Evolutionary conservation across 2,113 vertebrate species (phyloP), one percentile per base, ranked within the genome.

Genomic region (Solea senegalensis): DNA sequence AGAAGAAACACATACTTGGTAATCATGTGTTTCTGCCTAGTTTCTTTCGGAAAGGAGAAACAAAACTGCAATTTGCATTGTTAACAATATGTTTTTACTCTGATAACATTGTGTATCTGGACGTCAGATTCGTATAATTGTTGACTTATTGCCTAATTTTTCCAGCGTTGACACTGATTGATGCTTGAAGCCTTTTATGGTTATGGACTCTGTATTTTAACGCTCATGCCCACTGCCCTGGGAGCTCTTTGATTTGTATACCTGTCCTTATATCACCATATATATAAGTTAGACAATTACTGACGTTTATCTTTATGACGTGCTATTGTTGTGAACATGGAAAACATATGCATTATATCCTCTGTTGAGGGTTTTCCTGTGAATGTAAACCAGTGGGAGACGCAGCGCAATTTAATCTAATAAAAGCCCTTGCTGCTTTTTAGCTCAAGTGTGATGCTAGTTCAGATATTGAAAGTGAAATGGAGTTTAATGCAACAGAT

Each of bases 391-490:
- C 54, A 5, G 4, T 9, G 69, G 46, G 53, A 72, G n/a, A 27
- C 14, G 7, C 16, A 39, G 34, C 15, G 43, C 40, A 15, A 68
- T 78, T 65, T 62, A 53, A 53, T 83, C 67, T 53, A 49, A 60
- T 57, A 58, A 80, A 68, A 71, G 41, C 74, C 50, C 16, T 26
- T n/a, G 69, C 52, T 66, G 69, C 62, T 75, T 69, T 74, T 70
- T 34, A 61, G 64, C 63, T 39, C 59, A 72, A 51, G 46, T 46
- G 78, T 64, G 76, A 87, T 48, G 72, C 70, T 9, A n/a, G 13
- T 56, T 51, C 39, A 74, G 69, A 82, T 82, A 78, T 80, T 76
- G 75, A 68, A 81, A 82, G 74, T 78, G 82, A 80, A 78, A 86
- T 41, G 43, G 76, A 78, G 82, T 85, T 81, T 72, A 83, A 69